Evolutionary conservation across 2,888 invertebrate genomes (phyloP), one percentile per base, ranked within the genome.

Genomic region (Melinaea marsaeus): DNA sequence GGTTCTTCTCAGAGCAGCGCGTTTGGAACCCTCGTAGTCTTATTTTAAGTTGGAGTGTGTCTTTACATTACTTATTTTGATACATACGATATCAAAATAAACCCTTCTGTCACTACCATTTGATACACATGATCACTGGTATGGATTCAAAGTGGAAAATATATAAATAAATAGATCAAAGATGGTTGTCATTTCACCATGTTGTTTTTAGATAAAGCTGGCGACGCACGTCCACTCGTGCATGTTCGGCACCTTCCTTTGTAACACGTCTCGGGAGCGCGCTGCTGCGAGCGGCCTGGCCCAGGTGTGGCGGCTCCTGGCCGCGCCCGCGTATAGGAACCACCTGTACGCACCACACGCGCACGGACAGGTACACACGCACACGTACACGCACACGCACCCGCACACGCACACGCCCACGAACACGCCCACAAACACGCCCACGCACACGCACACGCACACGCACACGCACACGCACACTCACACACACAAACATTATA

Each of bases 161-260:
- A 22, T 22, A 22, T 22, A 22, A 22, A 22, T 22, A 9, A 42
- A 9, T 9, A 3, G 11, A 6, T 42, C 42, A 9, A 3, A 42
- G 42, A 22, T 22, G 22, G 9, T 7, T 9, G 9, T 9, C 9
- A 6, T 42, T 9, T 13, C 3, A 37, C 54, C n/a, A 51, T 6
- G n/a, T 13, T 5, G 7, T n/a, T 6, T 9, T 45, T 84, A 98
- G 97, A 95, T 98, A 68, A 99, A 98, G 92, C 91, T 99, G 77
- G 97, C 95, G 2, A 97, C 98, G 72, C 99, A 99, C 90, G 95
- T 96, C 58, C 97, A 98, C 88, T 98, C 99, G 66, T 97, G 98
- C 86, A 93, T 99, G 80, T 99, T 98, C 91, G 99, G 99, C 73
- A 98, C 98, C 74, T 99, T 99, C 92, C 92, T 99, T 72, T 98